phyloP scores from a whole-genome alignment of 2,888 invertebrate genomes.

The Serripes groenlandicus region DNA sequence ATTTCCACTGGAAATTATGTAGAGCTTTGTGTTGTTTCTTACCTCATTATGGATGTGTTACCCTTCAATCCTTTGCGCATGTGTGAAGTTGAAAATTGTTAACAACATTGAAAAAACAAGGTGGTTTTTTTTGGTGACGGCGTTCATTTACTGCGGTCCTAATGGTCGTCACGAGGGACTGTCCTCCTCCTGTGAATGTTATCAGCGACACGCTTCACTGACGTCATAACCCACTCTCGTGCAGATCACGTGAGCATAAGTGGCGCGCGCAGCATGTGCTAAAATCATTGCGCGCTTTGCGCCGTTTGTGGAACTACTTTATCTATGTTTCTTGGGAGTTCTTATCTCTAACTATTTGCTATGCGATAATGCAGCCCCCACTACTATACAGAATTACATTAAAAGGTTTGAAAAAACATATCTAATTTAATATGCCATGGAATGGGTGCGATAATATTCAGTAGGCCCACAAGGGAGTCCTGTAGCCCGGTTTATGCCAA shows the following conservation, averaged over 20 bases:
- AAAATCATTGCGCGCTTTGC: slow-evolving; percentile 54
- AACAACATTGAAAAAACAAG: too few relatives aligned
- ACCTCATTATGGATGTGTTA: too few relatives aligned
- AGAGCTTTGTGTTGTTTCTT: too few relatives aligned
- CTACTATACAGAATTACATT: slow-evolving; percentile 64
- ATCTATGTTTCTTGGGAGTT: slow-evolving; percentile 62
- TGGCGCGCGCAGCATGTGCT: slow-evolving; percentile 68
- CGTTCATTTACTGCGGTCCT: slow-evolving; percentile 32
- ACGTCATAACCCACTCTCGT: slow-evolving; percentile 56
- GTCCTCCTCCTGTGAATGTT: slow-evolving; percentile 59
- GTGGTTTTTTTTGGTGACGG: too few relatives aligned
- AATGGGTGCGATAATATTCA: slow-evolving; percentile 46
- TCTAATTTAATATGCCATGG: slow-evolving; percentile 64
- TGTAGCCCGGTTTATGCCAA: slow-evolving; percentile 7
- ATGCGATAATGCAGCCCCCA: slow-evolving; percentile 53
- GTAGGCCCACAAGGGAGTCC: slow-evolving; percentile 41
- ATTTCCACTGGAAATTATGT: too few relatives aligned
- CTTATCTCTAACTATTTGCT: slow-evolving; percentile 66
- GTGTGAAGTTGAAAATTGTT: too few relatives aligned
- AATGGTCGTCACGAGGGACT: slow-evolving; percentile 46
- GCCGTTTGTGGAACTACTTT: slow-evolving; percentile 57
- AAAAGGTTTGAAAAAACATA: slow-evolving; percentile 58
- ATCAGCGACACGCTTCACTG: slow-evolving; percentile 55
- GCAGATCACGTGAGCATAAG: slow-evolving; percentile 60
- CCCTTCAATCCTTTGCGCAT: too few relatives aligned